Percentiles rank a stretch among this genome's conserved stretches.
Conservation (phyloP, 2,113 vertebrate genomes). For the Aythya baeri region DNA sequence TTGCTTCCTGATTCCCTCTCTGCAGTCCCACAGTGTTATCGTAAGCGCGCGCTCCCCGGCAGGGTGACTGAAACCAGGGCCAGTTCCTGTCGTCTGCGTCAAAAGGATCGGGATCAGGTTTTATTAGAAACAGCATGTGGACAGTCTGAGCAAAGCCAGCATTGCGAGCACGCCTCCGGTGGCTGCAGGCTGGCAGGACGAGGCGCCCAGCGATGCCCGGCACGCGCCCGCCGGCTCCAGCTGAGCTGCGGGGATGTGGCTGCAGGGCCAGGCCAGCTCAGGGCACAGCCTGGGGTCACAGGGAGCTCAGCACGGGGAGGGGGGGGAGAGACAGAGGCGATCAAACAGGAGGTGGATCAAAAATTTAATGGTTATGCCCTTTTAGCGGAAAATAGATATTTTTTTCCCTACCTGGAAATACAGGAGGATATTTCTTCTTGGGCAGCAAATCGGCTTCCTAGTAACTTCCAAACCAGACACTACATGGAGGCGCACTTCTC, state of each 20-base stretch:
- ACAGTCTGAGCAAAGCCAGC: constrained; percentile 27
- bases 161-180: background rate
- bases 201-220: fast-evolving
- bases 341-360: background rate
- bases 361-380: background rate
- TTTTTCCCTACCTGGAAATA: background rate
- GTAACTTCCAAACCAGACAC: background rate
- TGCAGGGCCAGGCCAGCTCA: background rate
- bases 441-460: background rate
- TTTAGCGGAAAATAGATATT: background rate
- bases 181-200: fast-evolving
- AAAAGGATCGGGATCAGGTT: constrained; percentile 4
- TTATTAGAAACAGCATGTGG: constrained; percentile 53
- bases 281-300: background rate
- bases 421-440: background rate
- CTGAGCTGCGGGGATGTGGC: background rate
- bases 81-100: background rate
- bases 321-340: background rate
- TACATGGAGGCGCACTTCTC: background rate
- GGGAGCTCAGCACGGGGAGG: background rate
- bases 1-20: constrained; percentile 58
- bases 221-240: background rate
- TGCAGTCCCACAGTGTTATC: background rate
- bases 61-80: constrained; percentile 65
- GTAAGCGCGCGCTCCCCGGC: background rate